phyloP scores from a whole-genome alignment of 2,888 invertebrate species.

The Schrankia costaestrigalis region DNA sequence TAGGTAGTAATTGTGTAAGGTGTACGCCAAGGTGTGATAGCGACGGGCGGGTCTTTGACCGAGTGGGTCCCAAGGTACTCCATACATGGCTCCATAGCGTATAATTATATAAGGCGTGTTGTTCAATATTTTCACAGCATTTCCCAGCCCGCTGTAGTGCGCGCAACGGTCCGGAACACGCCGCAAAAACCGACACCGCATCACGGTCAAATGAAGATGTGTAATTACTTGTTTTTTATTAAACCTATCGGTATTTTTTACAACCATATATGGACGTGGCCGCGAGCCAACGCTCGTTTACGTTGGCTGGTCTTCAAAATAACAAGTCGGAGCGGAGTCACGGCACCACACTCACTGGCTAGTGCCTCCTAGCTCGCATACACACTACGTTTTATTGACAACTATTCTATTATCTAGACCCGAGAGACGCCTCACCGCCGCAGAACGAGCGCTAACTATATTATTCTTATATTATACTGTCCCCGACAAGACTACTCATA shows the following conservation, averaged over 20 bases:
- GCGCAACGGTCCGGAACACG: slow-evolving; percentile 54
- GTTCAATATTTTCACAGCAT: slow-evolving; percentile 47
- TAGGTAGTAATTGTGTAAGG: no score
- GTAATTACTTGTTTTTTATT: slow-evolving; percentile 71
- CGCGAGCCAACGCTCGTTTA: slow-evolving; percentile 63
- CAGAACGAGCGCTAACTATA: slow-evolving; percentile 33
- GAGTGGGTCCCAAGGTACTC: slow-evolving; percentile 21
- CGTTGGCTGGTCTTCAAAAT: slow-evolving; percentile 60
- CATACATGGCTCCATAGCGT: slow-evolving; percentile 31
- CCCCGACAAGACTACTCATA: slow-evolving; percentile 32
- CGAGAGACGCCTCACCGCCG: slow-evolving; percentile 10
- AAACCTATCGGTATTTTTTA: slow-evolving; percentile 57
- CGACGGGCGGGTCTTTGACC: slow-evolving; percentile 30
- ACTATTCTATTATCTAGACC: slow-evolving; percentile 47
- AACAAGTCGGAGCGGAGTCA: slow-evolving; percentile 43
- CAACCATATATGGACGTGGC: slow-evolving; percentile 55
- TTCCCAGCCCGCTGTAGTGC: slow-evolving; percentile 55
- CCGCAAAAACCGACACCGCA: slow-evolving; percentile 58
- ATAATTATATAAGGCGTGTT: slow-evolving; percentile 30
- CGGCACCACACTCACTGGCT: slow-evolving; percentile 10
- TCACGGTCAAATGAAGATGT: slow-evolving; percentile 78
- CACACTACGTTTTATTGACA: slow-evolving; percentile 41
- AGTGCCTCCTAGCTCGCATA: slow-evolving; percentile 23
- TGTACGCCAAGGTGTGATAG: no score
- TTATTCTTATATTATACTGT: slow-evolving; percentile 29